Evolutionary conservation across 2,888 invertebrate species (phyloP), one percentile per base, ranked within the genome.

Genomic region (Papilio elwesi): DNA sequence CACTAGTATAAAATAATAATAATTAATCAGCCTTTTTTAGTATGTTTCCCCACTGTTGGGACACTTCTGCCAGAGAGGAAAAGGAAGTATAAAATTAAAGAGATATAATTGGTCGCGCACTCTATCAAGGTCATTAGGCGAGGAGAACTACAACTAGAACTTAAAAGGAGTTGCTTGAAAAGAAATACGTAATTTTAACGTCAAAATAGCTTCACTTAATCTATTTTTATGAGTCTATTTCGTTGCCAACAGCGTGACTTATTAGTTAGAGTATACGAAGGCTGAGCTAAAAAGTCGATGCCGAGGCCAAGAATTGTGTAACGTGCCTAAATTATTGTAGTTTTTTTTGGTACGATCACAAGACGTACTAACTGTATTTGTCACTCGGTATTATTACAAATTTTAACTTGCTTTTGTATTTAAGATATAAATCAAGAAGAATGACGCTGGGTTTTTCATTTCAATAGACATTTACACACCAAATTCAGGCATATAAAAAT

Each of bases 171-270:
- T 13, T 36, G 36, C 38, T 59, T 38, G 59, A 15, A 62, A 62
- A 62, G 15, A 15, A 62, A 62, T 57, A 9, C 43, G n/a, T 57
- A 36, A 36, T 57, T 57, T 36, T 36, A 13, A 7, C 36, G 36
- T 43, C 15, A 62, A 43, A 62, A 62, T 43, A 62, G 38, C 38
- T 62, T 62, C 9, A 11, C 7, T 43, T 26, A n/a, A 62, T 1
- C n/a, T 38, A 9, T 59, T 57, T n/a, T 43, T 43, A 43, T n/a
- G 38, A 59, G 59, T 59, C 13, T 15, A 62, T 62, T 62, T 62
- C n/a, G 36, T 59, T 62, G 59, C 59, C 59, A 62, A 62, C 59
- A 62, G 15, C 59, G 59, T 62, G 59, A 43, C 43, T 62, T 62
- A 62, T 62, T 62, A 62, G 43, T 62, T 62, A 62, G 59, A 62